Evolutionary conservation across 2,888 invertebrate genomes (phyloP).

Genomic region (Drosophila recens): DNA sequence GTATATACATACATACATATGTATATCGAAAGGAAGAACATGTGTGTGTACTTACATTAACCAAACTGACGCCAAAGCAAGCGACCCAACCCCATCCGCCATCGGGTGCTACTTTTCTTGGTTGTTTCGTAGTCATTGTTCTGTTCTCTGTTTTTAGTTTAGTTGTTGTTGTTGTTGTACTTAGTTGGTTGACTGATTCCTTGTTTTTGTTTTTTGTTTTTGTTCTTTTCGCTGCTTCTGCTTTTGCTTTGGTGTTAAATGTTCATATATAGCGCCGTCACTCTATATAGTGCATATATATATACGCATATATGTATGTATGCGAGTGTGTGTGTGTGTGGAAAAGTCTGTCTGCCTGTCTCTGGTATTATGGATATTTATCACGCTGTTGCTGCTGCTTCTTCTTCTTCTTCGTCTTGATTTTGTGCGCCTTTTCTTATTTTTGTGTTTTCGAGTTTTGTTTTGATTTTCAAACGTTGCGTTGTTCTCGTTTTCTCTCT

Average conservation of each 20-base stretch:
- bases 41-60: conserved; percentile 89
- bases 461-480: conserved; percentile 41
- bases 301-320: conserved; percentile 6
- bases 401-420: conserved; percentile 22
- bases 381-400: conserved; percentile 12
- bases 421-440: conserved; percentile 39
- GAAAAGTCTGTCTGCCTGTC: background rate
- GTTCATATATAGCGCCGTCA: conserved; percentile 34
- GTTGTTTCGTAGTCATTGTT: conserved; percentile 82
- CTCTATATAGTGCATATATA: conserved; percentile 32
- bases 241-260: conserved; percentile 36
- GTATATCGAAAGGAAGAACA: background rate
- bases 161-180: conserved; percentile 31
- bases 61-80: conserved; percentile 92
- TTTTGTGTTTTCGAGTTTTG: conserved; percentile 31
- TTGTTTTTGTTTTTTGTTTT: conserved; percentile 32
- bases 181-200: conserved; percentile 32
- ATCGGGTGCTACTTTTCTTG: conserved; percentile 91
- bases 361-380: conserved; percentile 45
- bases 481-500: conserved; percentile 29
- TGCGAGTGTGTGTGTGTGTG: background rate
- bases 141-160: conserved; percentile 26
- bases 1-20: background rate
- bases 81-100: conserved; percentile 97
- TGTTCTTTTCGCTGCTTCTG: conserved; percentile 21